Conservation (phyloP, 2,797 vertebrate species). For the Artibeus jamaicensis region DNA sequence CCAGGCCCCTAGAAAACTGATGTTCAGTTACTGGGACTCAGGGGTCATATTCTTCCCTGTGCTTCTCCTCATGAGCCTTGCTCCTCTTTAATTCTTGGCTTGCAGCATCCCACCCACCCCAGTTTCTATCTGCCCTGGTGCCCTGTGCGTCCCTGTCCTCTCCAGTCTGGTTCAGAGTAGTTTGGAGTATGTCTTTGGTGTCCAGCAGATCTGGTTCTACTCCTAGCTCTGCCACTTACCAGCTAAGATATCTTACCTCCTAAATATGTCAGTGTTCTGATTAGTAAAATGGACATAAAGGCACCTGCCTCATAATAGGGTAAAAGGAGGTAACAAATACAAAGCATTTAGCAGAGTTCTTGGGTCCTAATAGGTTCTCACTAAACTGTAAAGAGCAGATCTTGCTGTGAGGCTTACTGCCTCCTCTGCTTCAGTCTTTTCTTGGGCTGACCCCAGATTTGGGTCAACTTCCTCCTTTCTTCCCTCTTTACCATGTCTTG, state of each 20-base stretch:
- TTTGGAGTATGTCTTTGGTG: not conserved
- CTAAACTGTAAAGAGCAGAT: not conserved
- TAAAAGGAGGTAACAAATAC: not conserved
- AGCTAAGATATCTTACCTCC: not conserved
- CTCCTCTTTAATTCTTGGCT: not conserved
- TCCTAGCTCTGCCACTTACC: not conserved
- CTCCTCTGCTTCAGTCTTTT: not conserved
- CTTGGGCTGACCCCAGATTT: not conserved
- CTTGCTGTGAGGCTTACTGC: not conserved
- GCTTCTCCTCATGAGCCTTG: not conserved
- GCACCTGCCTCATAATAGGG: not conserved
- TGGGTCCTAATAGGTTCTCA: not conserved
- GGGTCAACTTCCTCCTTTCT: not conserved
- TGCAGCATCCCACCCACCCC: no score
- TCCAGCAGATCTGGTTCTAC: not conserved
- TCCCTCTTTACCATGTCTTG: not conserved
- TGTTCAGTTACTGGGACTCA: not conserved
- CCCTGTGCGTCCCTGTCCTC: not conserved
- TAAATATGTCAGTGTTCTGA: not conserved
- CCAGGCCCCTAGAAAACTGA: not conserved
- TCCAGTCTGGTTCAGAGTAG: not conserved
- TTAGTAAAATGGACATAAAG: not conserved
- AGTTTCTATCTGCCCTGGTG: not conserved
- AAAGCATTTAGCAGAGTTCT: not conserved
- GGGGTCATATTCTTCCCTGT: not conserved